Percentiles rank a stretch among this genome's conserved stretches.
Evolutionary conservation across 2,113 vertebrate genomes (phyloP).

Genomic region (Aspiorhynchus laticeps): DNA sequence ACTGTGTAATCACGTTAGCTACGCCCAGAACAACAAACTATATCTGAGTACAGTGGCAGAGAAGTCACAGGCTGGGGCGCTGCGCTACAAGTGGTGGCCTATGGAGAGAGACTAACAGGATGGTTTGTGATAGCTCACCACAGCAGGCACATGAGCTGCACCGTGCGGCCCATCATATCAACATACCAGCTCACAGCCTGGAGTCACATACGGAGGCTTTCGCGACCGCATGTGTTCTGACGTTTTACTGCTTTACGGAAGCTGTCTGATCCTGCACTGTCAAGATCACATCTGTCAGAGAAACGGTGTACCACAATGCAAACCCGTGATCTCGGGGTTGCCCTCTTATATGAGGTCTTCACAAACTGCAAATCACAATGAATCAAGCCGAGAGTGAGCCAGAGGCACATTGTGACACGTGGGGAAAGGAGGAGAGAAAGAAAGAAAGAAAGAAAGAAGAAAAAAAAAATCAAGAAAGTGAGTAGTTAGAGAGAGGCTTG

Average conservation of each 20-base stretch:
- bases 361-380: conserved; percentile 40
- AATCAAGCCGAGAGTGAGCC: conserved; percentile 8
- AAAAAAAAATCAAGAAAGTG: neutral
- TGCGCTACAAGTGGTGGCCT: conserved; percentile 2
- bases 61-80: conserved; percentile 15
- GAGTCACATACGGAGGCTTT: conserved; percentile 13
- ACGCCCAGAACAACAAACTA: conserved; percentile 37
- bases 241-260: neutral
- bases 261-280: conserved; percentile 22
- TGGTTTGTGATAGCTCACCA: neutral
- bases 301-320: neutral
- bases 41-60: neutral
- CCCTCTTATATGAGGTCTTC: neutral
- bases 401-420: neutral
- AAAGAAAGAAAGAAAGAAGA: neutral
- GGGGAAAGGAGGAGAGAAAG: neutral
- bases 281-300: conserved; percentile 16
- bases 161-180: neutral
- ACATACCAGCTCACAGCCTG: neutral
- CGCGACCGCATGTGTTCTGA: neutral
- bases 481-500: neutral
- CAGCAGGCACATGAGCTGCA: neutral
- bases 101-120: conserved; percentile 1
- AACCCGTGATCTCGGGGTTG: neutral
- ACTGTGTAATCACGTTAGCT: conserved; percentile 43